Evolutionary conservation across 2,113 vertebrate genomes (phyloP), one percentile per base, ranked within the genome.

Genomic region (Cricetomys ansorgei): DNA sequence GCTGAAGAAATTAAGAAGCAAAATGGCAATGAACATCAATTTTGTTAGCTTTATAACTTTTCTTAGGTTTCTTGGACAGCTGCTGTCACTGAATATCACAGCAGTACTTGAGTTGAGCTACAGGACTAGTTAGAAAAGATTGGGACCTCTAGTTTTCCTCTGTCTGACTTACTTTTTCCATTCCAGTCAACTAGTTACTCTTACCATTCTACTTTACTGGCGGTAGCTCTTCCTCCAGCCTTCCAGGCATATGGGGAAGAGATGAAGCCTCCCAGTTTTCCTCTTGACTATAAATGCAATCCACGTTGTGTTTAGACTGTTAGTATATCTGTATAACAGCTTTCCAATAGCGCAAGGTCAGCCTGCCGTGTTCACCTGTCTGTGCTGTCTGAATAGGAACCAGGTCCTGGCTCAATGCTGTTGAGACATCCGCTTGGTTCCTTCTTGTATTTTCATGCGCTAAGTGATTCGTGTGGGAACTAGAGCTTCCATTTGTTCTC

Each of bases 11-110:
- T 69, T 37, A 91, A 53, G 45, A 79, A 91, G 40, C 76, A 37
- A 57, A 93, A 67, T 80, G 17, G 69, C 72, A 92, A 13, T 76
- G 70, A 93, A 93, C 55, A 13, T 31, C 40, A 55, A 40, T 45
- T 97, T 77, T 95, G 55, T 83, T 29, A 88, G n/a, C 27, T 89
- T 96, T 92, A 53, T 5, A 55, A 0, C 67, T 91, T 95, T 91
- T 75, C 16, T 81, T 93, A 67, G 69, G 62, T 72, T 43, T 88
- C 25, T 11, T 53, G 37, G 50, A 84, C 2, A 88, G 55, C 48
- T 34, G 1, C 53, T 84, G 50, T 88, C 59, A 76, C 17, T 86
- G 59, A 75, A 7, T 79, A 50, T 75, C 11, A 43, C 59, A 31
- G 27, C 16, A 86, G 57, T 59, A 67, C 27, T 34, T 43, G 73